Conservation (phyloP, 2,797 vertebrate species). For the Ispidina lecontei region DNA sequence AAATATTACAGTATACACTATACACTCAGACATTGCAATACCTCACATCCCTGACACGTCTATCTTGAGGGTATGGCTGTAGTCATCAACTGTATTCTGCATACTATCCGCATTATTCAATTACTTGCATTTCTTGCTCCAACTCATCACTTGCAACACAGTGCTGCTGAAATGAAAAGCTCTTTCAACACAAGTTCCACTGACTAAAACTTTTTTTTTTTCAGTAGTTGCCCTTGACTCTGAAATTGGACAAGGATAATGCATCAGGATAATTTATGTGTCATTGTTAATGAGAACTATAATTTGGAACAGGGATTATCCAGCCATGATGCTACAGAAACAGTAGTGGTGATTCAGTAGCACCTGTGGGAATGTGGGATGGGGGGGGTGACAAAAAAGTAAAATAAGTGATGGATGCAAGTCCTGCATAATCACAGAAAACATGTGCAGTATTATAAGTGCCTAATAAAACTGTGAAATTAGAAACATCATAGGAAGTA, state of each 20-base stretch:
- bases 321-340: neutral
- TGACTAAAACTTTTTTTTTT: neutral
- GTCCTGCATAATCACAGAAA: neutral
- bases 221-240: neutral
- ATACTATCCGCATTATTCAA: neutral
- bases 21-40: neutral
- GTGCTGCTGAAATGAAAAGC: neutral
- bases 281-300: neutral
- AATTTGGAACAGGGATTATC: neutral
- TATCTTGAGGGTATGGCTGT: neutral
- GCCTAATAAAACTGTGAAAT: neutral
- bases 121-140: neutral
- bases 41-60: neutral
- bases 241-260: neutral
- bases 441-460: neutral
- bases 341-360: neutral
- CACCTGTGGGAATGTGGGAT: accelerated
- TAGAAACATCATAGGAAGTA: neutral
- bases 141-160: neutral
- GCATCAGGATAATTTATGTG: neutral
- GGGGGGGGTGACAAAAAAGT: neutral
- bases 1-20: neutral
- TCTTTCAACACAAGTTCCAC: neutral
- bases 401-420: neutral
- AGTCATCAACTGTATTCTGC: neutral